Evolutionary conservation across 1,140 invertebrate genomes (phyloP).

Genomic region (Rhopalosiphum maidis): DNA sequence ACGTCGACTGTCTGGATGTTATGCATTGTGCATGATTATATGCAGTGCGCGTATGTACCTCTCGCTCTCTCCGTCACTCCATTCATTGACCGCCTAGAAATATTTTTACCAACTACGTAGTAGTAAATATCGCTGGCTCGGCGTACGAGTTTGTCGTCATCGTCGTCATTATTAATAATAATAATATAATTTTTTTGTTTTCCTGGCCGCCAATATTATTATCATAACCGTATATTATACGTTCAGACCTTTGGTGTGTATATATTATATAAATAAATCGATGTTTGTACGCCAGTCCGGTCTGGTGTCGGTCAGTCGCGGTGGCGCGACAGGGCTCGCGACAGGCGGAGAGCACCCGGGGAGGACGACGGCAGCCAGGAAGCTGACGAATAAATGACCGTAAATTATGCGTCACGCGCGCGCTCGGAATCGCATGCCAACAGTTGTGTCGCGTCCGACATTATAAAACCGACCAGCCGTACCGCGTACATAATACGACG

Average conservation of each 20-base stretch:
- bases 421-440: slow-evolving; percentile 22
- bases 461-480: background rate
- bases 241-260: too few relatives aligned
- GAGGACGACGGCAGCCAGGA: background rate
- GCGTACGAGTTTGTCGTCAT: background rate
- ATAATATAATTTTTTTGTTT: background rate
- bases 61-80: background rate
- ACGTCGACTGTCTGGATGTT: background rate
- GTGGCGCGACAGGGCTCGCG: background rate
- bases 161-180: background rate
- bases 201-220: background rate
- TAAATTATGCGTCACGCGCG: background rate
- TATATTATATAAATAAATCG: too few relatives aligned
- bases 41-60: background rate
- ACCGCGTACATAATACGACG: background rate
- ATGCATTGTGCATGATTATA: background rate
- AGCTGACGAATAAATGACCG: slow-evolving; percentile 6
- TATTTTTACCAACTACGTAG: slow-evolving; percentile 40
- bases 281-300: background rate
- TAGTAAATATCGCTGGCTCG: slow-evolving; percentile 2
- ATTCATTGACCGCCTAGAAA: slow-evolving; percentile 38
- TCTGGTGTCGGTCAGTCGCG: background rate
- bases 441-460: background rate
- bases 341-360: background rate
- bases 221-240: too few relatives aligned